Conservation (phyloP, 2,888 invertebrate genomes). For the Cyclophora punctaria region DNA sequence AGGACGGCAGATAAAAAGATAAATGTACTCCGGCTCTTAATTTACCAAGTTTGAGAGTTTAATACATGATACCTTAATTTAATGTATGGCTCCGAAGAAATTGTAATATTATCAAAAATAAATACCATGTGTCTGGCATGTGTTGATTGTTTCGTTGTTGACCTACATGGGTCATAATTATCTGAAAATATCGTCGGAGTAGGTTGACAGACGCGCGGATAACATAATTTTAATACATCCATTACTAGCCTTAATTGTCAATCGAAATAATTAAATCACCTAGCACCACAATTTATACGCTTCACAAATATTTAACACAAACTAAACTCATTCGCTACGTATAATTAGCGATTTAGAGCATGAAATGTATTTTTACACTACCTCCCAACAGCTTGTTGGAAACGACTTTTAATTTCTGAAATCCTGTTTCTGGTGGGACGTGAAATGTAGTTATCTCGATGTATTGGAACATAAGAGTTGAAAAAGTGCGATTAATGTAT, state of each 20-base stretch:
- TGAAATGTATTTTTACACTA: conserved; percentile 21
- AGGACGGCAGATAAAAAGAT: too few species aligned
- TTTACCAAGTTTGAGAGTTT: too few species aligned
- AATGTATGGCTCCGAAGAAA: too few species aligned
- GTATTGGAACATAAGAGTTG: too few species aligned
- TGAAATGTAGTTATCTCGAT: not conserved
- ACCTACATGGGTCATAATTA: not conserved
- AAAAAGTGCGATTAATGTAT: too few species aligned
- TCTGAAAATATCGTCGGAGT: not conserved
- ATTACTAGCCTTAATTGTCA: not conserved
- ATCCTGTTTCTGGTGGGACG: conserved; percentile 4
- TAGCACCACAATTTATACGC: not conserved
- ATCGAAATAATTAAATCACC: not conserved
- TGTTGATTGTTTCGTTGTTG: not conserved
- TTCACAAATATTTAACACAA: conserved; percentile 7
- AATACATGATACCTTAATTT: too few species aligned
- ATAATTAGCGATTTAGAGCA: conserved; percentile 20
- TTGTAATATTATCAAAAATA: too few species aligned
- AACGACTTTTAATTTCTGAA: conserved; percentile 7
- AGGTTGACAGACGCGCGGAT: not conserved
- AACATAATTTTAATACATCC: not conserved
- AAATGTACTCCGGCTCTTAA: too few species aligned
- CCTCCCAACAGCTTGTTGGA: conserved; percentile 9
- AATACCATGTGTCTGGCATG: not conserved
- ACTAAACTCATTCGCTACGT: conserved; percentile 14